Conservation (phyloP, 2,113 vertebrate species). For the Siniperca knerii region DNA sequence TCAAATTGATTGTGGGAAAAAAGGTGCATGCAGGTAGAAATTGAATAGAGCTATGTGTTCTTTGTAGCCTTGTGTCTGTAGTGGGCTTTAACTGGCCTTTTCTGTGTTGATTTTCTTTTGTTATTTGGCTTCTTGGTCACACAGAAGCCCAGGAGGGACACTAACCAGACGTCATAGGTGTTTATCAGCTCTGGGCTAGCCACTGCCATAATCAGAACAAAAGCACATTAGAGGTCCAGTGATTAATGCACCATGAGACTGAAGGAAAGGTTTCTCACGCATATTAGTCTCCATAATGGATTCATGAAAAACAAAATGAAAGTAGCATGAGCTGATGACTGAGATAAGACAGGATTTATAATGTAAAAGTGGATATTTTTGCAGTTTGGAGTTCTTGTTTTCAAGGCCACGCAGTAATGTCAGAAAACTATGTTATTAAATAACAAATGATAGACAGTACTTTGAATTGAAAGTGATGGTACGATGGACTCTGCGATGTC, state of each 20-base stretch:
- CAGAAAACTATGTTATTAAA: conserved; percentile 31
- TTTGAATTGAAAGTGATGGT: conserved; percentile 37
- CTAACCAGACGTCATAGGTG: conserved; percentile 60
- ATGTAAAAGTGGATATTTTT: conserved; percentile 27
- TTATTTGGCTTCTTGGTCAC: conserved; percentile 41
- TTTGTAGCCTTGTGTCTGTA: conserved; percentile 35
- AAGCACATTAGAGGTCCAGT: conserved; percentile 69
- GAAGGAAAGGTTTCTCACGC: conserved; percentile 61
- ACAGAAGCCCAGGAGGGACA: conserved; percentile 54
- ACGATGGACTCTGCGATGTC: conserved; percentile 16
- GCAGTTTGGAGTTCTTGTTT: conserved; percentile 32
- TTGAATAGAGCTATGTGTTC: conserved; percentile 49
- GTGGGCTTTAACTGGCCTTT: conserved; percentile 51
- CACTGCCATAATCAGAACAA: conserved; percentile 69
- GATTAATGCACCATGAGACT: conserved; percentile 71
- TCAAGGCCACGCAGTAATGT: not conserved
- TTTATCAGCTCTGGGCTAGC: conserved; percentile 76
- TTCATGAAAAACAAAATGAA: conserved; percentile 65
- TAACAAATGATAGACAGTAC: conserved; percentile 28
- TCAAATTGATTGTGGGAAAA: conserved; percentile 85
- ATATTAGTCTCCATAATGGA: conserved; percentile 73
- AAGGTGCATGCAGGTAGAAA: conserved; percentile 69
- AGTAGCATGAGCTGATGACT: conserved; percentile 21
- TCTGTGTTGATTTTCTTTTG: conserved; percentile 67
- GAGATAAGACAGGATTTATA: conserved; percentile 43